Conservation (phyloP, 2,797 vertebrate species). For the Mormyrops attenuatus region DNA sequence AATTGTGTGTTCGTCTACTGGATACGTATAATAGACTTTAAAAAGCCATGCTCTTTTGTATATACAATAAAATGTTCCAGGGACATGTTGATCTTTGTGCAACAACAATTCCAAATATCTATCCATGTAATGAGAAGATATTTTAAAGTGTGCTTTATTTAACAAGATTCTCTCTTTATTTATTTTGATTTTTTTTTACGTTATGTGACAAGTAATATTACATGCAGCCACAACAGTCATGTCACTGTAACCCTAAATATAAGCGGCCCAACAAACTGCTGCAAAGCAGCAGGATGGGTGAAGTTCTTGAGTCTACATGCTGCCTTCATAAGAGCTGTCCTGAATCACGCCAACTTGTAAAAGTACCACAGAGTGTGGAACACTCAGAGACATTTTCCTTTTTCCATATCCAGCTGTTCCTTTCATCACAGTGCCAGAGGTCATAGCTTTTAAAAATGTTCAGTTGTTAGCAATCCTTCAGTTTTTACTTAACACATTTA, state of each 20-base stretch:
- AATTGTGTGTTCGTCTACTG: conserved; percentile 25
- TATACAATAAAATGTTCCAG: conserved; percentile 42
- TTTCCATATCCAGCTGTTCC: not conserved
- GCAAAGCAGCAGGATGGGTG: not conserved
- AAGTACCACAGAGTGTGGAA: not conserved
- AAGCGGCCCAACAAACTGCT: not conserved
- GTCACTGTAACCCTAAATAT: not conserved
- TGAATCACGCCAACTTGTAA: not conserved
- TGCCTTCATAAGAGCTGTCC: not conserved
- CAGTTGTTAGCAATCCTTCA: not conserved
- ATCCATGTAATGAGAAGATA: conserved; percentile 41
- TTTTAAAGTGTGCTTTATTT: conserved; percentile 18
- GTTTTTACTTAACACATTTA: not conserved
- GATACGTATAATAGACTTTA: conserved; percentile 30
- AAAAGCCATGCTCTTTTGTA: conserved; percentile 61
- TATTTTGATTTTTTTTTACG: not conserved
- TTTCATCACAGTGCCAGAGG: not conserved
- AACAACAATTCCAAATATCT: conserved; percentile 27
- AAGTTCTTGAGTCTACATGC: not conserved
- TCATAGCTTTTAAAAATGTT: not conserved
- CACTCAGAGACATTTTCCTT: not conserved
- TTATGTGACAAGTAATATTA: conserved; percentile 8
- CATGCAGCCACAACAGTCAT: not conserved
- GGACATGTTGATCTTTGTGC: conserved; percentile 41
- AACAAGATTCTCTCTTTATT: conserved; percentile 12